phyloP scores from a whole-genome alignment of 2,113 vertebrate genomes.

The Bagarius yarrelli region DNA sequence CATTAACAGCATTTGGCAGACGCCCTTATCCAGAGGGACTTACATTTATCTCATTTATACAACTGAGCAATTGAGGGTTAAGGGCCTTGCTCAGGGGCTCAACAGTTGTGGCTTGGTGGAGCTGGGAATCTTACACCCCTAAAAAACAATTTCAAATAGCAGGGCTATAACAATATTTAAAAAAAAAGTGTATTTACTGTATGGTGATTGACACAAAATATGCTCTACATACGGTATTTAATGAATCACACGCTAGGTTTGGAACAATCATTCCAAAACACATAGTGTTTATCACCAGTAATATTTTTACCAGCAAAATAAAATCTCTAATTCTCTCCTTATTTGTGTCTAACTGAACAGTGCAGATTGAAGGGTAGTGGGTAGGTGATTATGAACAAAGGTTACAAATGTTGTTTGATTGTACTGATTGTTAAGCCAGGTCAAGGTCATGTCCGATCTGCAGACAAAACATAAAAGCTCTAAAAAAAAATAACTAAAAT shows the following conservation, averaged over 20 bases:
- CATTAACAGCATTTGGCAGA: too few relatives aligned
- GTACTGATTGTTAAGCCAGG: background rate
- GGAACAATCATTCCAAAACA: slow-evolving; percentile 6
- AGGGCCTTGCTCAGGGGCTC: too few relatives aligned
- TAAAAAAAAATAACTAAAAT: background rate
- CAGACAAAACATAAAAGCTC: background rate
- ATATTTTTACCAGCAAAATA: slow-evolving; percentile 1
- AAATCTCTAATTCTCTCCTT: background rate
- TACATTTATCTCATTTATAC: too few relatives aligned
- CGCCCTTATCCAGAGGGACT: too few relatives aligned
- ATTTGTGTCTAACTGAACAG: background rate
- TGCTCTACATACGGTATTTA: background rate
- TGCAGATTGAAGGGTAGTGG: slow-evolving; percentile 10
- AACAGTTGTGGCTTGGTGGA: too few relatives aligned
- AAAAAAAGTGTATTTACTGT: background rate
- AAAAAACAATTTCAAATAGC: background rate
- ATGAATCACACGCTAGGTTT: background rate
- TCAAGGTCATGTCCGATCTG: background rate
- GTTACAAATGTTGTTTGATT: too few relatives aligned
- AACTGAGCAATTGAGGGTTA: too few relatives aligned
- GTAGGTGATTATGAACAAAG: slow-evolving; percentile 12
- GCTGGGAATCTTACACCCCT: too few relatives aligned
- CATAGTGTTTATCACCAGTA: slow-evolving; percentile 9
- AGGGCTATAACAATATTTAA: background rate
- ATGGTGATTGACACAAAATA: background rate